A percentile compares a stretch with the other conserved stretches of the same genome.
Conservation (phyloP, 2,797 vertebrate species). For the Streptopelia turtur region DNA sequence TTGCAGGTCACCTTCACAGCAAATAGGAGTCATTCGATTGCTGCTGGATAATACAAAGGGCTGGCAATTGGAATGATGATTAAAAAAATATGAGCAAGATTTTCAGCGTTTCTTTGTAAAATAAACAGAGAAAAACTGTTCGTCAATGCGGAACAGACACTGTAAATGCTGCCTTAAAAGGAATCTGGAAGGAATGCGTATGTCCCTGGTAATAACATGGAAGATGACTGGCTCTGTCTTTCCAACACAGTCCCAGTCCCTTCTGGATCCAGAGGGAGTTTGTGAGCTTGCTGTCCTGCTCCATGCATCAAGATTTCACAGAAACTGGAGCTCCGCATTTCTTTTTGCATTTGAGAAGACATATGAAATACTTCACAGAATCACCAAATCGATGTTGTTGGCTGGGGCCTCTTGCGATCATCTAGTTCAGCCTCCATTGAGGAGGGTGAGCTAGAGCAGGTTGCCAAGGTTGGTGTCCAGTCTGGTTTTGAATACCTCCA, state of each 20-base stretch:
- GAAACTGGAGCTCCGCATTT: neutral
- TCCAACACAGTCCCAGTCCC: neutral
- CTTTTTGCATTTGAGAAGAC: neutral
- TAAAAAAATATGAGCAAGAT: conserved; percentile 13
- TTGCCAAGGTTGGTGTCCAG: neutral
- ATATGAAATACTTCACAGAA: neutral
- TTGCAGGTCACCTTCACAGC: conserved; percentile 31
- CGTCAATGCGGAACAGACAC: neutral
- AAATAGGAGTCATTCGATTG: neutral
- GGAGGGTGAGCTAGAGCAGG: neutral
- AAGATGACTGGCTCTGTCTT: neutral
- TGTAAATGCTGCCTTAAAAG: neutral
- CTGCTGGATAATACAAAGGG: neutral
- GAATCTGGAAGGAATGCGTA: neutral
- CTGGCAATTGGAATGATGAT: neutral
- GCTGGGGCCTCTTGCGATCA: neutral
- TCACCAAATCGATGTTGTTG: neutral
- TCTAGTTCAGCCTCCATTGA: neutral
- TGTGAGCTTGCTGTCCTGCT: neutral
- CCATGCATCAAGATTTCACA: neutral
- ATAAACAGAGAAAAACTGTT: conserved; percentile 26
- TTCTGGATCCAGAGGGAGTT: neutral
- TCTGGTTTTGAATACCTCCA: neutral
- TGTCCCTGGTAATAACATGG: neutral
- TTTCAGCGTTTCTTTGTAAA: conserved; percentile 3